Evolutionary conservation across 2,113 vertebrate species (phyloP), one percentile per base, ranked within the genome.

Genomic region (Oncorhynchus masou): DNA sequence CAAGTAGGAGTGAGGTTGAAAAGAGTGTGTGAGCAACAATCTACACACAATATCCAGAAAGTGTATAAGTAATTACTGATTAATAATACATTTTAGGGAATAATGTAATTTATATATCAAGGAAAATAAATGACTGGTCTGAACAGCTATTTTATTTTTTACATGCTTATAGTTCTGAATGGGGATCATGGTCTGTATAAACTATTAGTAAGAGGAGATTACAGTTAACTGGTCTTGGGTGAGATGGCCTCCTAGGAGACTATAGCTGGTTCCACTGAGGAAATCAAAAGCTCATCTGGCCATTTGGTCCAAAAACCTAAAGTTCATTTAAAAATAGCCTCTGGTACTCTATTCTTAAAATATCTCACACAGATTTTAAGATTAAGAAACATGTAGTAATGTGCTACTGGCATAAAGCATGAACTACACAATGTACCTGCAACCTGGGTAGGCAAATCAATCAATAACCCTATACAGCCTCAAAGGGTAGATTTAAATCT

Each of bases 181-280:
- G 54, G 24, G 27, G 45, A 13, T 74, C 51, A 31, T 64, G 5
- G 83, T 84, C 89, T 91, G 87, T 39, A 69, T 71, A 91, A 90
- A 81, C 85, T 86, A 86, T 93, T 87, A 88, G 73, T 15, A 51
- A 19, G 16, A 84, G 77, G 12, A 2, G 70, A 68, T 81, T 64
- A 71, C 72, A 22, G 79, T 73, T 68, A 70, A 89, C 34, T 57
- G 69, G 74, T 75, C 87, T 29, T 0, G 5, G 20, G 83, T 83
- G 83, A 81, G 49, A 0, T 5, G 19, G 57, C 65, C 87, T 84
- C 29, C 0, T 2, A 84, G 74, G 89, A 86, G 39, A 60, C 0
- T 3, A 75, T 74, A 81, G 84, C 76, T 82, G 81, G 81, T 86
- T 39, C 31, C 70, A 68, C 11, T n/a, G 62, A 11, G 59, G 73